Evolutionary conservation across 2,888 invertebrate species (phyloP).

Genomic region (Spisula solida): DNA sequence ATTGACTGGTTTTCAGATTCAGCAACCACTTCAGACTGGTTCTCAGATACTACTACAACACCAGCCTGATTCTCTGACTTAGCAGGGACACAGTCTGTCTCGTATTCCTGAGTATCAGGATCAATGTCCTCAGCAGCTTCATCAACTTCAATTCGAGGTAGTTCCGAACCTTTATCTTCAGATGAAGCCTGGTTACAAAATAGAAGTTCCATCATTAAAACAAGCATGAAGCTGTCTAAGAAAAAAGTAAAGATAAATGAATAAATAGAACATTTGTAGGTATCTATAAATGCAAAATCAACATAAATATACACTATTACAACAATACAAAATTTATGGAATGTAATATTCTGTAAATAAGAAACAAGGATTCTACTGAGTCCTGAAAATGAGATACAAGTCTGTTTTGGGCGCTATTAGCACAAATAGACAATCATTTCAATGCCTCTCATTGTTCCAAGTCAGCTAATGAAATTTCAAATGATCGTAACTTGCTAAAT

Average conservation of each 20-base stretch:
- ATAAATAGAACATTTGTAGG: neutral
- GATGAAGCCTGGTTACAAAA: slow-evolving; percentile 13
- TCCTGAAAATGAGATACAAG: too few species aligned
- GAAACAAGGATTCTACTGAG: too few species aligned
- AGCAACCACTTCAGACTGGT: neutral
- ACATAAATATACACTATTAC: slow-evolving; percentile 2
- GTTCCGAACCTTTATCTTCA: slow-evolving; percentile 14
- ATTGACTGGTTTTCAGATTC: neutral
- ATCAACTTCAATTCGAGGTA: slow-evolving; percentile 55
- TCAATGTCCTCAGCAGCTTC: slow-evolving; percentile 48
- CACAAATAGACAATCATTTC: too few species aligned
- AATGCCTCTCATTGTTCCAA: too few species aligned
- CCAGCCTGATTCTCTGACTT: neutral
- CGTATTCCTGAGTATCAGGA: slow-evolving; percentile 51
- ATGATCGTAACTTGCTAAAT: too few species aligned
- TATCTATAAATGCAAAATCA: neutral
- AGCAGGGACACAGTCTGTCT: slow-evolving; percentile 38
- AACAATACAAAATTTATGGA: neutral
- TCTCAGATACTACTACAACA: neutral
- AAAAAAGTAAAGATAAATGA: neutral
- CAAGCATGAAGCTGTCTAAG: neutral
- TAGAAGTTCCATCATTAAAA: slow-evolving; percentile 15
- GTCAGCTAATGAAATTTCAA: too few species aligned
- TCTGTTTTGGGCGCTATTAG: too few species aligned
- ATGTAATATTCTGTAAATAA: neutral